phyloP scores from a whole-genome alignment of 2,797 vertebrate species.

The Microctenopoma lineatum region DNA sequence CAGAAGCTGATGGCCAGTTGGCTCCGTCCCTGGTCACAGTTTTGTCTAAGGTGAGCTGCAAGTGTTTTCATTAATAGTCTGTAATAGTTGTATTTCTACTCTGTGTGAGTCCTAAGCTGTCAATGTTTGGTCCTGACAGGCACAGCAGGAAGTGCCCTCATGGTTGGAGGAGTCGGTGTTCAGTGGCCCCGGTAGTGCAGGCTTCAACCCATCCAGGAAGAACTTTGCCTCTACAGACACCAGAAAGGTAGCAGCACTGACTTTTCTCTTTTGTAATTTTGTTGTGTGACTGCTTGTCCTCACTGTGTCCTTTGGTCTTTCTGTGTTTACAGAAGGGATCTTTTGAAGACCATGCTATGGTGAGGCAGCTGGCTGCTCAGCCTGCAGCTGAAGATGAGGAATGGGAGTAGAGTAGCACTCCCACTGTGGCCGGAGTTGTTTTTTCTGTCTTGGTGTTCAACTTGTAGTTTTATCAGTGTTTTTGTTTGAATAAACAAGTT shows the following conservation, averaged over 20 bases:
- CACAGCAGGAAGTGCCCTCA: slow-evolving; percentile 91
- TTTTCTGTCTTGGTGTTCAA: slow-evolving; percentile 21
- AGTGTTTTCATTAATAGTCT: not conserved
- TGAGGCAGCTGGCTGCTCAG: slow-evolving; percentile 1
- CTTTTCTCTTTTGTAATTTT: too few relatives aligned
- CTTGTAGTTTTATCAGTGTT: slow-evolving; percentile 29
- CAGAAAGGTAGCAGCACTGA: slow-evolving; percentile 80
- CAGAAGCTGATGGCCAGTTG: slow-evolving; percentile 61
- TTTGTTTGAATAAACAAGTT: slow-evolving; percentile 24
- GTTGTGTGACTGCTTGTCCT: not conserved
- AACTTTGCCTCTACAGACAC: slow-evolving; percentile 80
- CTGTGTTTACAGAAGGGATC: not conserved
- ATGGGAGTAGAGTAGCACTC: slow-evolving; percentile 48
- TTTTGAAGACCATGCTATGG: not conserved
- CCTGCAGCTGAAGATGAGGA: slow-evolving; percentile 40
- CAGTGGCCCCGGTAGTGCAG: slow-evolving; percentile 57
- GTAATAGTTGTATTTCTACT: not conserved
- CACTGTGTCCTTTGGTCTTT: not conserved
- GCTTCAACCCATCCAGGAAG: slow-evolving; percentile 63
- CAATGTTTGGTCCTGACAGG: slow-evolving; percentile 75
- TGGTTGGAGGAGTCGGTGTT: slow-evolving; percentile 91
- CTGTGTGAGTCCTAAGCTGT: not conserved
- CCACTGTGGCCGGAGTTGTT: not conserved
- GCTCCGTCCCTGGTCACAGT: slow-evolving; percentile 87
- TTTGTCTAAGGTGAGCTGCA: slow-evolving; percentile 83